phyloP scores from a whole-genome alignment of 2,113 vertebrate genomes.

The Bubo scandiacus region DNA sequence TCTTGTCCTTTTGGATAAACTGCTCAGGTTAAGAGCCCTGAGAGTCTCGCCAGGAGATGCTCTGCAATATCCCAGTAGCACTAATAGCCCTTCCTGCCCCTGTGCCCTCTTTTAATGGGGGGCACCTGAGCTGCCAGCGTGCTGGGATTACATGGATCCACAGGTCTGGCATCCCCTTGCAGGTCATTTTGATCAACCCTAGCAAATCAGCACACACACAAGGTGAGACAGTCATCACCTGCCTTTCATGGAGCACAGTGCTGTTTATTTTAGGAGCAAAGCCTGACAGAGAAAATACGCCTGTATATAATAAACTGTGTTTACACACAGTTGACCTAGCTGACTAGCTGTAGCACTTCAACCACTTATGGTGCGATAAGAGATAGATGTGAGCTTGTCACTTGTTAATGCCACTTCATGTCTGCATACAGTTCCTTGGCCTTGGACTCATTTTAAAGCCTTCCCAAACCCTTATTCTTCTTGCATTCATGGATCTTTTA shows the following conservation, averaged over 20 bases:
- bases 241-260: background rate
- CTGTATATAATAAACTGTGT: background rate
- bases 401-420: background rate
- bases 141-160: background rate
- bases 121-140: background rate
- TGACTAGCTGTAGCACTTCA: background rate
- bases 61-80: background rate
- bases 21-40: background rate
- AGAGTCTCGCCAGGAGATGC: background rate
- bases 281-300: background rate
- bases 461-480: background rate
- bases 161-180: accelerated
- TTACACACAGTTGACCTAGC: background rate
- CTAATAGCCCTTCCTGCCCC: background rate
- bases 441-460: background rate
- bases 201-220: background rate
- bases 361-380: background rate
- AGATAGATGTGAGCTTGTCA: background rate
- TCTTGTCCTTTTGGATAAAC: background rate
- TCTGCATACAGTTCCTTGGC: background rate
- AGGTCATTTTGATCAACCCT: background rate
- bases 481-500: background rate
- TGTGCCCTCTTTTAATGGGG: background rate
- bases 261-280: background rate
- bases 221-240: background rate